Base-by-base conservation (phyloP, 2,797 vertebrate genomes). In the Brachyalestes nurse region DNA sequence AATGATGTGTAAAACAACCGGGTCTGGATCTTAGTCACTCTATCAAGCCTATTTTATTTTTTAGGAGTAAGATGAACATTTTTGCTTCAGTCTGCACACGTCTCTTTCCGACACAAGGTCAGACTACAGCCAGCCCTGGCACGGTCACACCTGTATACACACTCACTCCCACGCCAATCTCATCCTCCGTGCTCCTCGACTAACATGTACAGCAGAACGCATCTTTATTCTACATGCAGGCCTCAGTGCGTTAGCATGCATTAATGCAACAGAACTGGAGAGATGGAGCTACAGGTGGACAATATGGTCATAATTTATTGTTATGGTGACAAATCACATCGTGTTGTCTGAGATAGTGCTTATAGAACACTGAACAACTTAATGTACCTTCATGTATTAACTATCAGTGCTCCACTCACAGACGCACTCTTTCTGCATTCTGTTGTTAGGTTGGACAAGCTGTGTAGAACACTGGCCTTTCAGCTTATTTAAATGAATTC, bases 41-140 rank as follows among this genome's bases (percentile, higher is more conserved):
- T n/a, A 57, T 34, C 23, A 34, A 42, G 19, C 23, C 6, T 40
- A 60, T 67, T 10, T 1, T 17, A 23, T 67, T 75, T 72, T 67
- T 34, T 2, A 65, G 74, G 16, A 72, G 23, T 34, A 47, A 28
- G n/a, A 71, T n/a, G 34, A 13, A n/a, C 51, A n/a, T 17, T 45
- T 67, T 66, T 61, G 55, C 19, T 10, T 65, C 57, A 72, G 77
- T 80, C 79, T 21, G 38, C 40, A 75, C 65, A 78, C 75, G 23
- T 69, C 42, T 84, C 62, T 70, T 75, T 72, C 80, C 61, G 40
- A 77, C 80, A 23, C 71, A 72, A 77, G 80, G 65, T 77, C 77
- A 80, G 65, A 66, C 69, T 38, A 23, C 40, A 67, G 64, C 74
- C 60, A 67, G 75, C 40, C 61, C 66, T 64, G 58, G 53, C 65